Base-by-base conservation (phyloP, 2,888 invertebrate species). In the Agrypnus murinus region DNA sequence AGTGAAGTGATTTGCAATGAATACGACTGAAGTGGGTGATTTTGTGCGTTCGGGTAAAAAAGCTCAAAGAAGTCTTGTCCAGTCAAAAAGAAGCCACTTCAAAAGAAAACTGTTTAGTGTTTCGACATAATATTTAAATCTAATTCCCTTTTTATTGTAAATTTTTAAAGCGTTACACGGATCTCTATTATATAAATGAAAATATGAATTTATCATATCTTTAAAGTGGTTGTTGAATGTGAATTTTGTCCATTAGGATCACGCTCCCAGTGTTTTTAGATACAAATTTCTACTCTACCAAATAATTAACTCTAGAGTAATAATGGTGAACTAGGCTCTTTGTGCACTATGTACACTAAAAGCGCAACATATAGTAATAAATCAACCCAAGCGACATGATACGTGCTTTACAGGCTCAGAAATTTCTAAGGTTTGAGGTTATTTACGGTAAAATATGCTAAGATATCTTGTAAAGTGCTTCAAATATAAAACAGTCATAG, bases 341-440 rank as follows among this genome's bases (percentile, higher is more conserved):
- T 50, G 50, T 50, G 25, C 31, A 31, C 25, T 50, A 12, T 50
- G 50, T 50, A 50, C 50, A 50, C 50, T 50, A 50, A 50, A 50
- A 50, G 50, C 50, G 32, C 32, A 50, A 50, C 50, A 50, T 50
- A 32, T 31, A 50, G n/a, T 50, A 32, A 50, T 50, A 50, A 50
- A 50, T 50, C 50, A 50, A 25, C 50, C 50, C 50, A 32, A 50
- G 32, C 31, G 50, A 50, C 50, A 32, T 14, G 50, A 50, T 50
- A 32, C 32, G 50, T 50, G 32, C 32, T 31, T 25, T 50, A 50
- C 32, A 50, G 10, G 31, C 50, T 50, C 6, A 31, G 31, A 50
- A 50, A 31, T 12, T 43, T 31, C 50, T 50, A 31, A 31, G 10
- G 50, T 50, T 50, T 50, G 50, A 32, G 50, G 32, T 50, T 50